Base-by-base conservation (phyloP, 2,113 vertebrate species). In the Glaucomys volans region DNA sequence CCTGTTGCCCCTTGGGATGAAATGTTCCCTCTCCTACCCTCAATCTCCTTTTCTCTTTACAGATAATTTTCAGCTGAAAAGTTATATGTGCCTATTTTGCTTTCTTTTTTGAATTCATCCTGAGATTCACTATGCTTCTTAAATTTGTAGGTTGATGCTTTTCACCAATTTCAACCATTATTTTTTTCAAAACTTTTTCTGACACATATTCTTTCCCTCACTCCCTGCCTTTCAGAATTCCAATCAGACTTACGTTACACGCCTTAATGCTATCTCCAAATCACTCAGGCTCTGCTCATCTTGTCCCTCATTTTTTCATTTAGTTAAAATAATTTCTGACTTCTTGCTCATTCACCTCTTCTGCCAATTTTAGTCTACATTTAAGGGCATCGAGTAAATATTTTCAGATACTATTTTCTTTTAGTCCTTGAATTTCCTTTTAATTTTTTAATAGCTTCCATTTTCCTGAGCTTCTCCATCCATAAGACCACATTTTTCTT, bases 91-190 rank as follows among this genome's bases (percentile, higher is more conserved):
- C 4, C 32, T 62, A 71, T 28, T 8, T 54, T 71, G 12, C 52
- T 35, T n/a, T 82, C 82, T 75, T n/a, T 75, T 94, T 52, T 57
- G 37, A 17, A 50, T 75, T 67, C n/a, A 75, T 74, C 81, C 92
- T 90, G 35, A 76, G 40, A 80, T 28, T 93, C 54, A 69, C 28
- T 90, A 64, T 52, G 14, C 40, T 74, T 86, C 87, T 67, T 96
- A 47, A 57, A 90, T 86, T 37, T 50, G 24, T 57, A 80, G 37
- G 26, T 14, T 86, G 30, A 50, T 40, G 3, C 16, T 75, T 86
- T 80, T 44, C 75, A 66, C 57, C 75, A 81, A n/a, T 17, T 66
- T 80, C 32, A 67, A 44, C 37, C 24, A 77, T 30, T 17, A 66
- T 22, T 81, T 82, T 50, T 59, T 67, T n/a, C 35, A 74, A 81